phyloP scores from a whole-genome alignment of 2,888 invertebrate species.

The Dynastes maya region DNA sequence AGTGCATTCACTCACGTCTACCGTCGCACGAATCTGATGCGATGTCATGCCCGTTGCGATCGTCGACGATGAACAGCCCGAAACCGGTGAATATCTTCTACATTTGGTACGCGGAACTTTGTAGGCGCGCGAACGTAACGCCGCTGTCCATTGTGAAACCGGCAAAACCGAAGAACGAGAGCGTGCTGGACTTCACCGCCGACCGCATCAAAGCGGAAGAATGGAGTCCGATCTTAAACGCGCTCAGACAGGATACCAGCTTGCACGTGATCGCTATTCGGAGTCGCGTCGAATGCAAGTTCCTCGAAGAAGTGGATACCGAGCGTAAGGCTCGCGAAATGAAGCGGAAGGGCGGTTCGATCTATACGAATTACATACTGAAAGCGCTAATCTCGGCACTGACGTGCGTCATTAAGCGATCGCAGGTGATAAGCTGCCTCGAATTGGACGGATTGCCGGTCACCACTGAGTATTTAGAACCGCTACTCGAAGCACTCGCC shows the following conservation, averaged over 20 bases:
- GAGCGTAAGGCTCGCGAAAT: constrained; percentile 78
- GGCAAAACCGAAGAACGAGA: constrained; percentile 66
- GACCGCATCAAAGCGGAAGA: constrained; percentile 84
- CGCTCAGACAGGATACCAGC: constrained; percentile 81
- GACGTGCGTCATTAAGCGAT: constrained; percentile 77
- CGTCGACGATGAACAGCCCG: constrained; percentile 45
- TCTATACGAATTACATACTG: constrained; percentile 81
- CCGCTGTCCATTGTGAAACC: constrained; percentile 66
- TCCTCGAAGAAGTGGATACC: constrained; percentile 71
- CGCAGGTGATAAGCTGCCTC: constrained; percentile 76
- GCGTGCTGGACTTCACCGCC: constrained; percentile 77
- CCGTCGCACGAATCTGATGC: background rate
- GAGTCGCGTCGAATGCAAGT: constrained; percentile 69
- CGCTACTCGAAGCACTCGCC: constrained; percentile 73
- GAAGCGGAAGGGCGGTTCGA: constrained; percentile 66
- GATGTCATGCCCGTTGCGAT: constrained; percentile 30
- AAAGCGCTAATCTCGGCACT: constrained; percentile 78
- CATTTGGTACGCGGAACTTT: constrained; percentile 69
- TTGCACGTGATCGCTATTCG: constrained; percentile 80
- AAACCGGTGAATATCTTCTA: constrained; percentile 67
- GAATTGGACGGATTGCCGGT: constrained; percentile 83
- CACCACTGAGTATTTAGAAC: constrained; percentile 76
- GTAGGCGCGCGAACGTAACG: constrained; percentile 66
- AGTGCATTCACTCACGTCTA: background rate
- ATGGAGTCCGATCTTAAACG: constrained; percentile 83